A percentile compares a stretch with the other conserved stretches of the same genome.
Evolutionary conservation across 1,140 invertebrate species (phyloP).

Genomic region (Hetaerina americana): DNA sequence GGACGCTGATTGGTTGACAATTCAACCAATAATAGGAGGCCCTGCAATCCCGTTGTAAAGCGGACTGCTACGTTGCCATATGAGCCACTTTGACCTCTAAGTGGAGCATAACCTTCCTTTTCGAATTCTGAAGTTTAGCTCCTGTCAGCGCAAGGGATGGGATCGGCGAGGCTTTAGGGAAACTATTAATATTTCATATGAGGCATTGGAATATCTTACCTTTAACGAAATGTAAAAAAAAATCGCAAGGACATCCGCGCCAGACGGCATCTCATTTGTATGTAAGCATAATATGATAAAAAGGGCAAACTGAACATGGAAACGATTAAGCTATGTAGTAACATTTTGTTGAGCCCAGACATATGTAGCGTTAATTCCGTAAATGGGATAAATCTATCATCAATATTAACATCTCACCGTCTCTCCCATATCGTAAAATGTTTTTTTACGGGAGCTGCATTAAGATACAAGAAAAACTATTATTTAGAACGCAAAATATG

Average conservation of each 20-base stretch:
- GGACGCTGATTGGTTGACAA: background rate
- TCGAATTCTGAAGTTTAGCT: background rate
- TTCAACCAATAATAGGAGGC: background rate
- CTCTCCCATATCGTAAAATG: too few relatives aligned
- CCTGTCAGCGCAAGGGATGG: background rate
- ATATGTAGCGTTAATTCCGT: too few relatives aligned
- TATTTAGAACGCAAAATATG: too few relatives aligned
- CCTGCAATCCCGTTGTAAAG: background rate
- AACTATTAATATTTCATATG: background rate
- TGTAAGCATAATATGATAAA: background rate
- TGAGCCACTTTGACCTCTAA: background rate
- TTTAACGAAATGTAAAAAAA: background rate
- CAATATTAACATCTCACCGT: too few relatives aligned
- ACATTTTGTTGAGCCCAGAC: too few relatives aligned
- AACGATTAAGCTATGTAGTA: background rate
- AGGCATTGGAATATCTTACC: background rate
- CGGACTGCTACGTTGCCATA: background rate
- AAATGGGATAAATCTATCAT: too few relatives aligned
- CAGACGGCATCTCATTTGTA: background rate
- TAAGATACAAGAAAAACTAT: too few relatives aligned
- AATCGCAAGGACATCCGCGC: background rate
- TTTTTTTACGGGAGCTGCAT: too few relatives aligned
- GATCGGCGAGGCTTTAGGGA: background rate
- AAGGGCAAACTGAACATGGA: background rate
- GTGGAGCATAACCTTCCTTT: background rate